phyloP scores from a whole-genome alignment of 2,888 invertebrate species.

The Acleris cristana region DNA sequence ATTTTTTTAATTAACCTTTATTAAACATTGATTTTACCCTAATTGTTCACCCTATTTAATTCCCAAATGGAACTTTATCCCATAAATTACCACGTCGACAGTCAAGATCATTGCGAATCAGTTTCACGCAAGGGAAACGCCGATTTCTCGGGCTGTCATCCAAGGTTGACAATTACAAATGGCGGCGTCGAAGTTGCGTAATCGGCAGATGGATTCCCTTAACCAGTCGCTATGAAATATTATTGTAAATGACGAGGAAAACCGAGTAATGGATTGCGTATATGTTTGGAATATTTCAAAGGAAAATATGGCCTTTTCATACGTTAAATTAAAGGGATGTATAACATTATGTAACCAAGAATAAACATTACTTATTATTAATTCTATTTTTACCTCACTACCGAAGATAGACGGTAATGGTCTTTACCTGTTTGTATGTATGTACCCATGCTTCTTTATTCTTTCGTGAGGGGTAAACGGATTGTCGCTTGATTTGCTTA shows the following conservation, averaged over 20 bases:
- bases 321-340: background rate
- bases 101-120: slow-evolving; percentile 20
- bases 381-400: too few relatives aligned
- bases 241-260: slow-evolving; percentile 32
- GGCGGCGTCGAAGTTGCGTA: slow-evolving; percentile 32
- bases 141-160: slow-evolving; percentile 37
- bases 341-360: background rate
- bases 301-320: background rate
- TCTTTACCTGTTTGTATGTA: too few relatives aligned
- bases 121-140: slow-evolving; percentile 22
- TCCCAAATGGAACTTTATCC: too few relatives aligned
- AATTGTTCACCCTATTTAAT: too few relatives aligned
- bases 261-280: slow-evolving; percentile 29
- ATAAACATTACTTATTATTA: too few relatives aligned
- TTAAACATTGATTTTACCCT: too few relatives aligned
- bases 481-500: too few relatives aligned
- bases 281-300: slow-evolving; percentile 15
- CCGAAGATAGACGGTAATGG: too few relatives aligned
- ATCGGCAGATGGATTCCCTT: slow-evolving; percentile 34
- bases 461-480: too few relatives aligned
- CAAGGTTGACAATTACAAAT: slow-evolving; percentile 34
- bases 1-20: too few relatives aligned
- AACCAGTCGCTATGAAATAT: slow-evolving; percentile 31
- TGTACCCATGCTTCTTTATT: too few relatives aligned
- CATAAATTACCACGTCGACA: slow-evolving; percentile 15